phyloP scores from a whole-genome alignment of 1,140 invertebrate species.

The Pachyrhynchus sulphureomaculatus region DNA sequence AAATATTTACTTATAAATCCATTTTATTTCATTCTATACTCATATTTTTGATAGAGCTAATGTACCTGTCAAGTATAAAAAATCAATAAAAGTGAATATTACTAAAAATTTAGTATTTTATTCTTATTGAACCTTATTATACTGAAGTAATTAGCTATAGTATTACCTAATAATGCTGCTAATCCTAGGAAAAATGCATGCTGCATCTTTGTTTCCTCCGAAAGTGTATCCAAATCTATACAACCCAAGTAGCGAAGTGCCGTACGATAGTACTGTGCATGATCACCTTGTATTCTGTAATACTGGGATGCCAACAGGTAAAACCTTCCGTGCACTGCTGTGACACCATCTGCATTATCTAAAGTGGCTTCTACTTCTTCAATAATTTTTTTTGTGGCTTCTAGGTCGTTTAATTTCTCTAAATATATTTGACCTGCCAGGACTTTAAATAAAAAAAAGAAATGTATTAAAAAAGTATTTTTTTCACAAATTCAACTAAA shows the following conservation, averaged over 20 bases:
- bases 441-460: conserved; percentile 48
- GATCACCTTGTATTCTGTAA: conserved; percentile 78
- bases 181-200: conserved; percentile 90
- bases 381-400: conserved; percentile 83
- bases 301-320: conserved; percentile 94
- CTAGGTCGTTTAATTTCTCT: conserved; percentile 78
- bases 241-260: conserved; percentile 95
- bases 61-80: no score
- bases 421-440: conserved; percentile 84
- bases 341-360: conserved; percentile 88
- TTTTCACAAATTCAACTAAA: no score
- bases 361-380: conserved; percentile 86
- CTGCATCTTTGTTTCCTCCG: conserved; percentile 69
- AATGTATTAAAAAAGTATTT: no score
- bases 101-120: no score
- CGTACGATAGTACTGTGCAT: conserved; percentile 92
- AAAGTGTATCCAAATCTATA: conserved; percentile 71
- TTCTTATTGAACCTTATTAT: no score
- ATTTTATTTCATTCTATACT: no score
- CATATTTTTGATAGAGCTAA: no score
- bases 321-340: conserved; percentile 90
- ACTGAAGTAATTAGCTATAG: no score
- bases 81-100: no score
- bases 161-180: conserved; percentile 77
- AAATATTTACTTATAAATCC: no score